Evolutionary conservation across 2,888 invertebrate species (phyloP).

Genomic region (Nebria brevicollis): DNA sequence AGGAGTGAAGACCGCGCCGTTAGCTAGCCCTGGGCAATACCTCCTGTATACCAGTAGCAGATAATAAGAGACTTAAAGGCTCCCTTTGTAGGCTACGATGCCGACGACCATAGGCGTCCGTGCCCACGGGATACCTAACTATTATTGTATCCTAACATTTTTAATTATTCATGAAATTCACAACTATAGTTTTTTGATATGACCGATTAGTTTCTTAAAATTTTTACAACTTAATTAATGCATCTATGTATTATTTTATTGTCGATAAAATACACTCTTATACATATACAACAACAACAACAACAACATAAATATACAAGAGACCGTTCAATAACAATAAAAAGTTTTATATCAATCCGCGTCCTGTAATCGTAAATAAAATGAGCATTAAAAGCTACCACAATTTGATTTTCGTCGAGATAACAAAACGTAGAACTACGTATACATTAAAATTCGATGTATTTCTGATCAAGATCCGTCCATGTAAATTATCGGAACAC

Average conservation of each 20-base stretch:
- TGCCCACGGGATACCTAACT: neutral
- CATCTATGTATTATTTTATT: neutral
- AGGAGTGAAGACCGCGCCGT: constrained; percentile 10
- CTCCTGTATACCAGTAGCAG: constrained; percentile 61
- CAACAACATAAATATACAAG: neutral
- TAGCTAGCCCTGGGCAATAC: constrained; percentile 50
- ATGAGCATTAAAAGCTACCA: neutral
- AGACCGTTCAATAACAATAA: neutral
- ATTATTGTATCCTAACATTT: neutral
- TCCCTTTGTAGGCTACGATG: constrained; percentile 59
- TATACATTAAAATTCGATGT: neutral
- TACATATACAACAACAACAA: neutral
- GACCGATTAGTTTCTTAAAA: neutral
- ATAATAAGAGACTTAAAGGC: constrained; percentile 61
- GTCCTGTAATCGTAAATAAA: constrained; percentile 1
- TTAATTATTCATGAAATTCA: neutral
- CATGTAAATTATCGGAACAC: neutral
- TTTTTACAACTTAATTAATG: neutral
- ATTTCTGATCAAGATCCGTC: neutral
- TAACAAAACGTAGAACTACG: neutral
- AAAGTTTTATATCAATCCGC: neutral
- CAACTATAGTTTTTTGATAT: neutral
- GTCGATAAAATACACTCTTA: neutral
- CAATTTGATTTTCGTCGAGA: neutral
- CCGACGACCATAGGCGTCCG: constrained; percentile 54